A percentile compares a stretch with the other conserved stretches of the same genome.
phyloP scores from a whole-genome alignment of 2,888 invertebrate species.

The Pimpla rufipes region DNA sequence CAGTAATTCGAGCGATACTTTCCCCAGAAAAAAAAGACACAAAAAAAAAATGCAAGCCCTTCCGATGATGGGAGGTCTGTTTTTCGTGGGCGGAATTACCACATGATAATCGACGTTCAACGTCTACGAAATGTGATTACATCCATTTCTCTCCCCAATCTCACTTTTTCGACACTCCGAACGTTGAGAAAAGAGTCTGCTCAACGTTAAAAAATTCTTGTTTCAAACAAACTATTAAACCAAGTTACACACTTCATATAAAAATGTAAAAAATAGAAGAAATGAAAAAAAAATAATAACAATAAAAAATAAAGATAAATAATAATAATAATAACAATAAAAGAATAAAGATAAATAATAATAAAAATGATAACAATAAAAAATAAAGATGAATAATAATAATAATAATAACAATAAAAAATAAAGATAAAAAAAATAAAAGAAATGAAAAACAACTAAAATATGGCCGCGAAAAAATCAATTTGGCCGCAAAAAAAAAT shows the following conservation, averaged over 20 bases:
- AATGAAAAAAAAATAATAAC: no score
- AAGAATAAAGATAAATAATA: no score
- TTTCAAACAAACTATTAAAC: neutral
- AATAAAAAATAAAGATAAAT: no score
- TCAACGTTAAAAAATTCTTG: neutral
- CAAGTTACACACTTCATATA: neutral
- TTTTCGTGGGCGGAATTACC: constrained; percentile 43
- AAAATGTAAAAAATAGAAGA: no score
- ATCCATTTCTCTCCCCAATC: constrained; percentile 16
- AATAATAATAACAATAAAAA: no score
- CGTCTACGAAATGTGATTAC: constrained; percentile 15
- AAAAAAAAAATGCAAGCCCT: constrained; percentile 13
- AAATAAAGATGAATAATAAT: no score
- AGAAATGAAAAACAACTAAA: no score
- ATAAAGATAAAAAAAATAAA: no score
- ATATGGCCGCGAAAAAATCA: no score
- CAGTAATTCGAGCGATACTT: constrained; percentile 7
- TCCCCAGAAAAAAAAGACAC: neutral
- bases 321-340: no score
- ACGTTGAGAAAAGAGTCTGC: neutral
- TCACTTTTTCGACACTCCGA: constrained; percentile 5
- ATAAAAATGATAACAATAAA: no score
- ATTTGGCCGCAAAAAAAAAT: no score
- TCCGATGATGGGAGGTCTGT: constrained; percentile 12
- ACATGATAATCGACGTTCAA: constrained; percentile 37